A percentile compares a stretch with the other conserved stretches of the same genome.
phyloP scores from a whole-genome alignment of 2,888 invertebrate genomes.

The Chalcosyrphus nemorum region DNA sequence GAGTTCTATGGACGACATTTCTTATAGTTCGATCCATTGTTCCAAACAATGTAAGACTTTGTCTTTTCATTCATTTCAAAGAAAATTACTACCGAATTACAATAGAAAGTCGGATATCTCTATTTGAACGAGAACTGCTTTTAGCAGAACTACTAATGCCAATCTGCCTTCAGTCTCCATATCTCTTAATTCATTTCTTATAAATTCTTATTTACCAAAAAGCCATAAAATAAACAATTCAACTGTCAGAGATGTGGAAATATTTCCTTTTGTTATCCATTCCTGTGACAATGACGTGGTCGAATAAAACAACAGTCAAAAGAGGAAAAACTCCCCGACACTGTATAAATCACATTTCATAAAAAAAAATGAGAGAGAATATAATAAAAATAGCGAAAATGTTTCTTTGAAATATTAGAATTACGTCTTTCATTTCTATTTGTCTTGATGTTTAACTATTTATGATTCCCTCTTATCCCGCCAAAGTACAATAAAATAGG shows the following conservation, averaged over 20 bases:
- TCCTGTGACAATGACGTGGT: slow-evolving; percentile 24
- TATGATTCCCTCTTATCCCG: background rate
- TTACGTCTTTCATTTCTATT: slow-evolving; percentile 26
- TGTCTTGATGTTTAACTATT: slow-evolving; percentile 15
- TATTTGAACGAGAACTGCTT: background rate
- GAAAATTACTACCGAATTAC: too few relatives aligned
- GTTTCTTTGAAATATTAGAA: slow-evolving; percentile 25
- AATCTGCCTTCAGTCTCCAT: background rate
- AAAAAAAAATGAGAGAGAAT: background rate
- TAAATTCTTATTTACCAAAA: slow-evolving; percentile 1
- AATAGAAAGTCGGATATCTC: too few relatives aligned
- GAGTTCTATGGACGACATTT: too few relatives aligned
- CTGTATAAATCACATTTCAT: slow-evolving; percentile 35
- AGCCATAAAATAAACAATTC: slow-evolving; percentile 31
- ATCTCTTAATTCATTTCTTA: slow-evolving; percentile 11
- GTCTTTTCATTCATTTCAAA: too few relatives aligned
- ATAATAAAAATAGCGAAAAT: background rate
- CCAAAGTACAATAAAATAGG: background rate
- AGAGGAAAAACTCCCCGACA: slow-evolving; percentile 25
- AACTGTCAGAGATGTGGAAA: slow-evolving; percentile 27
- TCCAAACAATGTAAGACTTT: too few relatives aligned
- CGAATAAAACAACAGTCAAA: slow-evolving; percentile 23
- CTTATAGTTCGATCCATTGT: too few relatives aligned
- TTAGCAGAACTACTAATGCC: background rate
- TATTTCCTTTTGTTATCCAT: slow-evolving; percentile 3